Evolutionary conservation across 2,888 invertebrate genomes (phyloP).

Genomic region (Polymixis lichenea): DNA sequence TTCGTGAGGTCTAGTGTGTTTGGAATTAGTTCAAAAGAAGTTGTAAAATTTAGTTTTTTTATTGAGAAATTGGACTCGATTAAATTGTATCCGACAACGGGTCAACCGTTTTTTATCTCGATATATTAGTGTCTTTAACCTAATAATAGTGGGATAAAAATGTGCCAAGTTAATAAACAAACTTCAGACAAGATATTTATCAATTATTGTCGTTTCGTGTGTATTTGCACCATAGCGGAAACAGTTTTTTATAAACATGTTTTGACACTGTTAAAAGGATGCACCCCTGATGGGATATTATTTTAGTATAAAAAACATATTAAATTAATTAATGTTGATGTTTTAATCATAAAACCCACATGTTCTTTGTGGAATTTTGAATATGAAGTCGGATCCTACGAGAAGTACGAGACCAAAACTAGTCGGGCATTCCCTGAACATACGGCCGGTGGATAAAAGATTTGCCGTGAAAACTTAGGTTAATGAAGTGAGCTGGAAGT

Average conservation of each 20-base stretch:
- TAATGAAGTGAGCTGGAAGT: neutral
- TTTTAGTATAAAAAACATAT: slow-evolving; percentile 10
- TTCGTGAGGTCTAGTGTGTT: neutral
- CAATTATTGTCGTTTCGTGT: neutral
- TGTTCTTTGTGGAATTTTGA: neutral
- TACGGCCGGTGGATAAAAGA: too few species aligned
- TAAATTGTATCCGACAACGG: neutral
- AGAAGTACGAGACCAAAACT: neutral
- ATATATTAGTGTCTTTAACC: neutral
- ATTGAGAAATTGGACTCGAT: neutral
- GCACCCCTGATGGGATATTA: neutral
- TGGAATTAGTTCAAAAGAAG: neutral
- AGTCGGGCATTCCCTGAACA: neutral
- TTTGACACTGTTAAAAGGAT: neutral
- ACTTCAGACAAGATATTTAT: neutral
- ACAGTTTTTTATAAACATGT: neutral
- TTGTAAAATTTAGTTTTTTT: neutral
- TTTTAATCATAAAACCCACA: neutral
- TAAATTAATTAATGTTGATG: neutral
- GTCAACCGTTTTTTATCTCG: slow-evolving; percentile 14
- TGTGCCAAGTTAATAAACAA: slow-evolving; percentile 8
- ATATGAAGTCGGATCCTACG: neutral
- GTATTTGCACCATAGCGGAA: slow-evolving; percentile 1
- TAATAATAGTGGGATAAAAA: slow-evolving; percentile 23
- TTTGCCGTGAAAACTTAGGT: neutral